phyloP scores from a whole-genome alignment of 2,113 vertebrate genomes.

The Mormyrus iriodes region DNA sequence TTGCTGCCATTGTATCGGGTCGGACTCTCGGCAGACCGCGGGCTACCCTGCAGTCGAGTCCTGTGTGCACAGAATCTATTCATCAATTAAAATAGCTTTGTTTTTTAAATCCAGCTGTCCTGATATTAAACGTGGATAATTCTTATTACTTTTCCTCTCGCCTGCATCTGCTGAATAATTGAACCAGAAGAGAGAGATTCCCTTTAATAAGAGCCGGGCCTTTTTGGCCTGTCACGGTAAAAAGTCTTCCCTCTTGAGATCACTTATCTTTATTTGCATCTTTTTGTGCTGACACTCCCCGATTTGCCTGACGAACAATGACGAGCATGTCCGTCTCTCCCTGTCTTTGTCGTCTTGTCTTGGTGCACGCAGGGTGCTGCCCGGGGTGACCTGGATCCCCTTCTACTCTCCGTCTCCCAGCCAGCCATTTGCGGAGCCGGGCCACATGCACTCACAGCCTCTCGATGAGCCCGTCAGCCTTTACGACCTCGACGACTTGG shows the following conservation, averaged over 20 bases:
- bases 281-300: neutral
- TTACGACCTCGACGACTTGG: constrained; percentile 91
- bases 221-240: neutral
- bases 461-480: constrained; percentile 67
- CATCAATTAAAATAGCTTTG: neutral
- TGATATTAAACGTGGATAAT: neutral
- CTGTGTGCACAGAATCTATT: neutral
- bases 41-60: too few relatives aligned
- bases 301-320: neutral
- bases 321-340: neutral
- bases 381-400: constrained; percentile 56
- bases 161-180: neutral
- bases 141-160: neutral
- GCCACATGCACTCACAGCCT: constrained; percentile 25
- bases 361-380: constrained; percentile 48
- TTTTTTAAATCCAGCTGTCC: neutral
- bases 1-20: neutral
- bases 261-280: neutral
- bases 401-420: constrained; percentile 32
- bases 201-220: neutral
- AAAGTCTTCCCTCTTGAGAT: neutral
- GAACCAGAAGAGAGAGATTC: neutral
- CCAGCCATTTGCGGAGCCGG: constrained; percentile 27
- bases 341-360: neutral
- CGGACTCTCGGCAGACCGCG: neutral